Conservation (phyloP, 2,113 vertebrate species). For the Capreolus pygargus region DNA sequence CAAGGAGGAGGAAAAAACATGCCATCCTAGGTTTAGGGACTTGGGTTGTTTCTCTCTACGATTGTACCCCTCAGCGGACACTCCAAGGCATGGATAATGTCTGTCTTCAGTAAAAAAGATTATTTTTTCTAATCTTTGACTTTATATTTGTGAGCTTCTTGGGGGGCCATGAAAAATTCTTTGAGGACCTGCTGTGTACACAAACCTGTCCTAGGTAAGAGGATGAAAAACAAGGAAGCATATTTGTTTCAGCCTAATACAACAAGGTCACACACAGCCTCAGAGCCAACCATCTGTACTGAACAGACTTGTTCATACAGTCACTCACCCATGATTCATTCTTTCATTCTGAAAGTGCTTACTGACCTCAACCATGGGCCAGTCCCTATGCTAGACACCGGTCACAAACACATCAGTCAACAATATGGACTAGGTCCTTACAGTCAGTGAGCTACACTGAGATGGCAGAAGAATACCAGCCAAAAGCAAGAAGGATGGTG, state of each 20-base stretch:
- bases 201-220: neutral
- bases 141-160: neutral
- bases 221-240: neutral
- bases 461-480: neutral
- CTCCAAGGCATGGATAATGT: neutral
- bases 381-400: neutral
- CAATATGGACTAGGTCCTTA: neutral
- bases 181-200: neutral
- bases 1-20: neutral
- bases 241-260: rapidly evolving
- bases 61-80: neutral
- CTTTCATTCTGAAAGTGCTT: neutral
- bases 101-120: neutral
- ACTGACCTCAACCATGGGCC: neutral
- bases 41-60: neutral
- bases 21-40: neutral
- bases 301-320: neutral
- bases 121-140: neutral
- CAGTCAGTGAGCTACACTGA: neutral
- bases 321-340: neutral
- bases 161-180: neutral
- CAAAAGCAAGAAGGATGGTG: neutral
- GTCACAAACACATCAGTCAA: neutral
- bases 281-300: neutral
- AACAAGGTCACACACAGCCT: neutral